Percentiles rank a stretch among this genome's conserved stretches.
These are phyloP conservation scores for Lophius piscatorius DNA, from an alignment of 2,113 vertebrate species.

Conservation along the genomic window DNA sequence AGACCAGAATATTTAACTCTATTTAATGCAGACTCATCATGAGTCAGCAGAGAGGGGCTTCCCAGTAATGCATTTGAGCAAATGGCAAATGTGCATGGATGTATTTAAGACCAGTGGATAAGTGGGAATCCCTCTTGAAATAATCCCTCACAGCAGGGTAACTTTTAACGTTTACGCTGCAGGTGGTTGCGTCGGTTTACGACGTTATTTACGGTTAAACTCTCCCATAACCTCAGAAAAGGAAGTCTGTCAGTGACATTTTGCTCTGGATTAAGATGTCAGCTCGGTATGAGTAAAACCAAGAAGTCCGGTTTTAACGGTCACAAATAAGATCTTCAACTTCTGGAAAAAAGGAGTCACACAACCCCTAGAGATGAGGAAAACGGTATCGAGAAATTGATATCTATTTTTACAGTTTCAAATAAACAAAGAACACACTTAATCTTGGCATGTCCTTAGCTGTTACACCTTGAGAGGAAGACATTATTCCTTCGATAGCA, in stretches of 20 bases:
- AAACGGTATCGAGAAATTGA: not conserved
- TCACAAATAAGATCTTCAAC: not conserved
- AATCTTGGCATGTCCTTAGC: not conserved
- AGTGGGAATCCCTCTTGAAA: too few relatives aligned
- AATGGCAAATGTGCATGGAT: not conserved
- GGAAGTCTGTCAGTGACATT: constrained; percentile 17
- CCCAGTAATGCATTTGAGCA: not conserved
- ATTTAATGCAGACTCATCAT: constrained; percentile 5
- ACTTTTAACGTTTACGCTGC: too few relatives aligned
- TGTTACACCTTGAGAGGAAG: not conserved
- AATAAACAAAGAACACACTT: not conserved
- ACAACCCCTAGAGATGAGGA: too few relatives aligned
- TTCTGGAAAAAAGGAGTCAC: not conserved
- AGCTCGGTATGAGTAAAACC: not conserved
- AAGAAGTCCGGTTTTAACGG: not conserved
- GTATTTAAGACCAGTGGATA: too few relatives aligned
- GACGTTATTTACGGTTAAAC: too few relatives aligned
- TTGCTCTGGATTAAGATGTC: constrained; percentile 25
- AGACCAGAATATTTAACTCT: too few relatives aligned
- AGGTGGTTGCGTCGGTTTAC: too few relatives aligned
- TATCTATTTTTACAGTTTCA: not conserved
- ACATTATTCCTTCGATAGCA: not conserved
- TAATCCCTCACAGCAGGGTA: too few relatives aligned
- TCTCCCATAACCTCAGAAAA: not conserved
- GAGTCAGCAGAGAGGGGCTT: constrained; percentile 38